Base-by-base conservation (phyloP, 2,113 vertebrate genomes). In the Toxotes chatareus region DNA sequence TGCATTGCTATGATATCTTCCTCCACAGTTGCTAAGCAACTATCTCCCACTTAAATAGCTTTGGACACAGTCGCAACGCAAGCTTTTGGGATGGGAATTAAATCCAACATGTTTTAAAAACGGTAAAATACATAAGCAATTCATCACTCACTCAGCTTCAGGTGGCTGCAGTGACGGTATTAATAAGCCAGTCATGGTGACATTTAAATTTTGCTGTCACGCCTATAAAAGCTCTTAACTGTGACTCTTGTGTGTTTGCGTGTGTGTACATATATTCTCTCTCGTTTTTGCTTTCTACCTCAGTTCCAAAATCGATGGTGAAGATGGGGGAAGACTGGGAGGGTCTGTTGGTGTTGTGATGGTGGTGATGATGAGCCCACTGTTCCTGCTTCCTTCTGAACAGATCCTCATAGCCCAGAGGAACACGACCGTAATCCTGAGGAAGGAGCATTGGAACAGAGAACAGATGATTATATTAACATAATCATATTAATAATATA, bases 311-410 rank as follows among this genome's bases (percentile, higher is more conserved):
- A 90, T 99, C 96, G 12, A 98, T 95, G 70, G 96, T 96, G 93
- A 99, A 98, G 73, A 98, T 96, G 79, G 97, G 97, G 86, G 97
- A 98, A 84, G 97, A 96, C 71, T 96, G 97, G 44, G 97, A 96
- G 82, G 96, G 96, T 95, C 82, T 96, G 95, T 44, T 95, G 79
- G 94, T 91, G 87, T 70, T 89, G 85, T 93, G 90, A 73, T 95
- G 94, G 85, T 95, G 94, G 80, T 97, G 97, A 85, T 97, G 96
- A 67, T 96, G 96, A 1, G 96, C 94, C 98, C 98, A 98, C 76
- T 98, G 98, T 59, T 99, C 98, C 3, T 97, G 96, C 85, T 98
- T 98, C 92, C 96, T 95, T 86, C 96, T 94, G 84, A 97, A 94
- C 10, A 97, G 95, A 78, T 99, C 97, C 79, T 98, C 97, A 7